These are phyloP conservation scores for Heliothis peltigera DNA, from an alignment of 2,888 invertebrate species.

Conservation along the genomic window DNA sequence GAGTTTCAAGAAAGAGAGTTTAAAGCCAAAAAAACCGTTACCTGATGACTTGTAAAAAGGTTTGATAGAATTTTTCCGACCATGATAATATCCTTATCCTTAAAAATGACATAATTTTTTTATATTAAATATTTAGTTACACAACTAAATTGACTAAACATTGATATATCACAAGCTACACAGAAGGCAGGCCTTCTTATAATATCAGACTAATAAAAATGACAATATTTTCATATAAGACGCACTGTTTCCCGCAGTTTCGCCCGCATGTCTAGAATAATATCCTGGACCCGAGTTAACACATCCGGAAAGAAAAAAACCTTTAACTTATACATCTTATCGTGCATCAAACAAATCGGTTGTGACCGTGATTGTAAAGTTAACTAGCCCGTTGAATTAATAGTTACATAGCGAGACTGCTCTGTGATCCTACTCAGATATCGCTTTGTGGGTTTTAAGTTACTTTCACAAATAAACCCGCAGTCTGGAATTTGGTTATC, in stretches of 20 bases:
- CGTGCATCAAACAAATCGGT: constrained; percentile 4
- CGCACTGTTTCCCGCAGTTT: too few relatives aligned
- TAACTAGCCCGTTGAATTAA: too few relatives aligned
- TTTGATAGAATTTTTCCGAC: constrained; percentile 43
- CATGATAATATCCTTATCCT: constrained; percentile 33
- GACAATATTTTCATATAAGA: constrained; percentile 21
- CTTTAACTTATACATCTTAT: too few relatives aligned
- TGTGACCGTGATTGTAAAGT: constrained; percentile 1
- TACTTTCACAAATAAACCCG: too few relatives aligned
- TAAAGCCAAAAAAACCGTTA: background rate
- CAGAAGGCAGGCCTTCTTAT: constrained; percentile 47
- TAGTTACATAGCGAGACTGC: too few relatives aligned
- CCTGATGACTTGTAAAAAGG: background rate
- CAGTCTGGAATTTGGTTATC: too few relatives aligned
- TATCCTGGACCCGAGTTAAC: too few relatives aligned
- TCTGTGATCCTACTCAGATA: too few relatives aligned
- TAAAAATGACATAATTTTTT: constrained; percentile 26
- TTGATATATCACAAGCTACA: constrained; percentile 59
- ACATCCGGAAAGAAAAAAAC: too few relatives aligned
- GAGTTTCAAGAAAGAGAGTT: too few relatives aligned
- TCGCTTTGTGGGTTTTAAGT: too few relatives aligned
- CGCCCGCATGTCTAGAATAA: too few relatives aligned
- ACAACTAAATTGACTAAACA: constrained; percentile 64
- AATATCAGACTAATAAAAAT: constrained; percentile 53
- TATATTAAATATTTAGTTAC: constrained; percentile 29